phyloP scores from a whole-genome alignment of 2,797 vertebrate species.

The Acridotheres tristis region DNA sequence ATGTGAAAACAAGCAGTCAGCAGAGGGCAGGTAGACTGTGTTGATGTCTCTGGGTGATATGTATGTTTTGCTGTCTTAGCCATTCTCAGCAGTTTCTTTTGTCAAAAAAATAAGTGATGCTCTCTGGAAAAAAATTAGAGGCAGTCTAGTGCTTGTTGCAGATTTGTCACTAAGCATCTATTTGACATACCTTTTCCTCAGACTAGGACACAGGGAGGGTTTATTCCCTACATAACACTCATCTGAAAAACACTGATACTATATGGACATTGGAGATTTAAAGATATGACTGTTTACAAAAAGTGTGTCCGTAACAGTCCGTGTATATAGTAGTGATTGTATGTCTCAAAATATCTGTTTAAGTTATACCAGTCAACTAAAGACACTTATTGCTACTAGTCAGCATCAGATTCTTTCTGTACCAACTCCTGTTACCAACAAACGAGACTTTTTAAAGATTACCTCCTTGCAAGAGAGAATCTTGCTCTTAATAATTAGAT shows the following conservation, averaged over 20 bases:
- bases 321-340: neutral
- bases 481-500: neutral
- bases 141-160: neutral
- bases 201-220: neutral
- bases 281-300: neutral
- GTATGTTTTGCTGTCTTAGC: neutral
- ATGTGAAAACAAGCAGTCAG: constrained; percentile 23
- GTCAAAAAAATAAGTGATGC: neutral
- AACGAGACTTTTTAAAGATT: neutral
- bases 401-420: neutral
- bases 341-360: neutral
- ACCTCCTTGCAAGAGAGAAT: neutral
- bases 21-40: constrained; percentile 16
- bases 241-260: neutral
- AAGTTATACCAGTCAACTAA: neutral
- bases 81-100: constrained; percentile 17
- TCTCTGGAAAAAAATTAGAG: constrained; percentile 18
- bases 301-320: neutral
- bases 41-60: constrained; percentile 2
- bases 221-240: neutral
- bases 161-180: neutral
- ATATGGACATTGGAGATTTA: neutral
- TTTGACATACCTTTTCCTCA: neutral
- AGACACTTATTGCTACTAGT: neutral
- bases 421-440: neutral